phyloP scores from a whole-genome alignment of 2,797 vertebrate genomes.

The Pygocentrus nattereri region DNA sequence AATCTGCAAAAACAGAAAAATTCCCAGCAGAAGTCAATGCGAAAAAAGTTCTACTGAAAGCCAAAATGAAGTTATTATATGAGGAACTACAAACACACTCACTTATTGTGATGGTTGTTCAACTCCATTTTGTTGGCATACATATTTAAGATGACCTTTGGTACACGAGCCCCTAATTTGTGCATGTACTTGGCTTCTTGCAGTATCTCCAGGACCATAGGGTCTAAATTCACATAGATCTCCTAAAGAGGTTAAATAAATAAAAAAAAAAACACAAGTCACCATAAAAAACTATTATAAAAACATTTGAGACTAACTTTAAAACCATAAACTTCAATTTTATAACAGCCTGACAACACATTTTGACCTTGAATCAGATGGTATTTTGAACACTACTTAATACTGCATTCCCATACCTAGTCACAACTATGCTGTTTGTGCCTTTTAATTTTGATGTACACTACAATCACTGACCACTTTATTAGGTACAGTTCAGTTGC shows the following conservation, averaged over 20 bases:
- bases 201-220: constrained; percentile 80
- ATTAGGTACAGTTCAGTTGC: too few species aligned
- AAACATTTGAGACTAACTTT: not conserved
- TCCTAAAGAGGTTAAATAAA: constrained; percentile 65
- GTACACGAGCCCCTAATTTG: constrained; percentile 77
- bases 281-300: not conserved
- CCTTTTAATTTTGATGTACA: too few species aligned
- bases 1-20: constrained; percentile 69
- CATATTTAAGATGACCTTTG: constrained; percentile 73
- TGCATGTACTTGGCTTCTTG: constrained; percentile 82
- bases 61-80: not conserved
- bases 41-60: not conserved
- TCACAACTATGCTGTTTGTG: too few species aligned
- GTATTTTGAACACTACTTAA: too few species aligned
- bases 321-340: too few species aligned
- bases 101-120: constrained; percentile 78
- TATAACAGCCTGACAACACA: too few species aligned
- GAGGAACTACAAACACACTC: constrained; percentile 56
- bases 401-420: too few species aligned
- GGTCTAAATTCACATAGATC: constrained; percentile 83
- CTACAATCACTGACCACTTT: too few species aligned
- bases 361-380: too few species aligned
- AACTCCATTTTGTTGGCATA: constrained; percentile 72
- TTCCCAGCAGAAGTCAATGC: not conserved
- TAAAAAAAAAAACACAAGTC: not conserved